Evolutionary conservation across 2,888 invertebrate species (phyloP).

Genomic region (Tetranychus piercei): DNA sequence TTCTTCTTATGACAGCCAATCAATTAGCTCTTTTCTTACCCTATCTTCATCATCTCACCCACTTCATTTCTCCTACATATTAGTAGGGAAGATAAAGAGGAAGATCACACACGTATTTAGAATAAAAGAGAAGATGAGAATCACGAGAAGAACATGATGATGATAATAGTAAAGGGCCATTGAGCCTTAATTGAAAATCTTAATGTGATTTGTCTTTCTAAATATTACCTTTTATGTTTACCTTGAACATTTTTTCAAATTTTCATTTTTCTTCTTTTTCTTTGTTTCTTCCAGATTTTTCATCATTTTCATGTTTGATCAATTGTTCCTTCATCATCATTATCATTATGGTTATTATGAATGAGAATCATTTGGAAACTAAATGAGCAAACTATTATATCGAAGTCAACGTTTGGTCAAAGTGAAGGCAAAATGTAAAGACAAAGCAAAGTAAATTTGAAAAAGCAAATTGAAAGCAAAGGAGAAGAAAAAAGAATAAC

Average conservation of each 20-base stretch:
- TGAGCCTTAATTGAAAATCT: slow-evolving; percentile 1
- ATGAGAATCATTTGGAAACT: too few species aligned
- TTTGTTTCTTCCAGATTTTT: not conserved
- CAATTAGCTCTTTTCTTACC: not conserved
- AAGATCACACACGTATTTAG: not conserved
- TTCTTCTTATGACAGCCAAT: not conserved
- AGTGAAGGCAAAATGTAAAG: too few species aligned
- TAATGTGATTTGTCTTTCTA: not conserved
- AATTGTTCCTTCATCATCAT: too few species aligned
- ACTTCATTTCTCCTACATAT: not conserved
- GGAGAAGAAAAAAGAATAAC: too few species aligned
- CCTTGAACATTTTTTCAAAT: not conserved
- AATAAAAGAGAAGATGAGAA: not conserved
- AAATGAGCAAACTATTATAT: too few species aligned
- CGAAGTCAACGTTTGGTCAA: too few species aligned
- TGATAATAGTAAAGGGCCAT: not conserved
- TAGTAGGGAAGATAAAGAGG: not conserved
- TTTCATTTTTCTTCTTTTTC: not conserved
- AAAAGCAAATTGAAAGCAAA: too few species aligned
- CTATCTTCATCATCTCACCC: not conserved
- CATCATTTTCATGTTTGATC: not conserved
- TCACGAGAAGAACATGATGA: not conserved
- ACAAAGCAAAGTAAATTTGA: too few species aligned
- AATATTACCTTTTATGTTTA: too few species aligned
- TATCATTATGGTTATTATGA: too few species aligned